Conservation (phyloP, 2,888 invertebrate genomes). For the Chymomyza caudatula region DNA sequence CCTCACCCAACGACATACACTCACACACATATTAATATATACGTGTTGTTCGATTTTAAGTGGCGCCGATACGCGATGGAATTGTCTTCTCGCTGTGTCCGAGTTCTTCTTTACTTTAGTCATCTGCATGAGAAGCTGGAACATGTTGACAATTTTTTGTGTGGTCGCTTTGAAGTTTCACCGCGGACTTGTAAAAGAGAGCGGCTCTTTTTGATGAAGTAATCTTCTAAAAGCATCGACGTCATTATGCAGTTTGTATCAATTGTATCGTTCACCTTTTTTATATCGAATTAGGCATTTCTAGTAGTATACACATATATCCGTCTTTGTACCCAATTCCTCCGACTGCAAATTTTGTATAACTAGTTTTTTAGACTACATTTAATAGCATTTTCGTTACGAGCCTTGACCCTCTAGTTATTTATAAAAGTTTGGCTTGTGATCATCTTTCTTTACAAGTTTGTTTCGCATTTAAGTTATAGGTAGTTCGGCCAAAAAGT, state of each 20-base stretch:
- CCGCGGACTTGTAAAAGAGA: constrained; percentile 31
- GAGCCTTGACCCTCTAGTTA: too few relatives aligned
- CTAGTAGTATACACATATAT: too few relatives aligned
- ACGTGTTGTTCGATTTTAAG: constrained; percentile 52
- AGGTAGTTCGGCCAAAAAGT: too few relatives aligned
- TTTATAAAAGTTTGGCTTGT: too few relatives aligned
- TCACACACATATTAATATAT: not conserved
- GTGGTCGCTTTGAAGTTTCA: constrained; percentile 60
- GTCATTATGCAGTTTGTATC: not conserved
- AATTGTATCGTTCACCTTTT: too few relatives aligned
- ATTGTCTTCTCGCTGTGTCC: constrained; percentile 36
- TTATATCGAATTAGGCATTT: too few relatives aligned
- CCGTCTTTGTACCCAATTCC: too few relatives aligned
- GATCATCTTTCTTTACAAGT: too few relatives aligned
- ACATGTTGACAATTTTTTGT: constrained; percentile 72
- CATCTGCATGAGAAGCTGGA: constrained; percentile 27
- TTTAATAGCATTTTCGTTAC: too few relatives aligned
- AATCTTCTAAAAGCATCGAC: constrained; percentile 58
- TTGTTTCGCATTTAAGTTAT: too few relatives aligned
- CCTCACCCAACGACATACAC: constrained; percentile 26
- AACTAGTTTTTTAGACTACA: too few relatives aligned
- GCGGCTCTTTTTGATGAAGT: constrained; percentile 69
- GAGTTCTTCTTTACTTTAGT: not conserved
- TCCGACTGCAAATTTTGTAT: too few relatives aligned
- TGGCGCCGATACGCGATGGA: constrained; percentile 55